Evolutionary conservation across 30 jellyfish, hydroid and myxozoan genomes (phyloP).

Genomic region (Cassiopea xamachana): DNA sequence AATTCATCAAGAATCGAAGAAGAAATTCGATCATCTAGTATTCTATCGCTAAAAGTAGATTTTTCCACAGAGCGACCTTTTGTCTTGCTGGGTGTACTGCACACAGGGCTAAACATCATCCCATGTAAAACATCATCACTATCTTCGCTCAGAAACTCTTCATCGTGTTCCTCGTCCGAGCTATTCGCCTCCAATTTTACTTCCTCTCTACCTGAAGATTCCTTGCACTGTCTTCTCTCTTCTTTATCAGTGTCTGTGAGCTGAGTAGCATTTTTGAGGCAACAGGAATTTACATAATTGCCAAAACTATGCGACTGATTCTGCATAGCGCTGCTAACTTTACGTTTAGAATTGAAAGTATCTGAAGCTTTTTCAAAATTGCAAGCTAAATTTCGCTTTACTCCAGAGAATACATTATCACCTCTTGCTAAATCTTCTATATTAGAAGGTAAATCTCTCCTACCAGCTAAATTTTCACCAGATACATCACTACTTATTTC

Average conservation of each 20-base stretch:
- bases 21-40: neutral
- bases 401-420: neutral
- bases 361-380: neutral
- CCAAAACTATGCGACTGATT: too few species aligned
- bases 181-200: neutral
- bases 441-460: neutral
- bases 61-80: neutral
- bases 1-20: constrained; percentile 57
- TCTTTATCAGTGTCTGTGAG: neutral
- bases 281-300: too few species aligned
- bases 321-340: too few species aligned
- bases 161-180: neutral
- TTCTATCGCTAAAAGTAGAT: neutral
- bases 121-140: constrained; percentile 10
- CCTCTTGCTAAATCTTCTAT: too few species aligned
- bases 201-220: neutral
- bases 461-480: neutral
- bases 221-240: neutral
- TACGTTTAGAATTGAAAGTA: neutral
- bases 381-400: neutral
- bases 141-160: neutral
- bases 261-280: too few species aligned
- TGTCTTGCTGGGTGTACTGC: neutral
- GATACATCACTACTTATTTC: neutral
- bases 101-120: constrained; percentile 13